Conservation (phyloP, 2,113 vertebrate genomes). For the Erythrolamprus reginae region DNA sequence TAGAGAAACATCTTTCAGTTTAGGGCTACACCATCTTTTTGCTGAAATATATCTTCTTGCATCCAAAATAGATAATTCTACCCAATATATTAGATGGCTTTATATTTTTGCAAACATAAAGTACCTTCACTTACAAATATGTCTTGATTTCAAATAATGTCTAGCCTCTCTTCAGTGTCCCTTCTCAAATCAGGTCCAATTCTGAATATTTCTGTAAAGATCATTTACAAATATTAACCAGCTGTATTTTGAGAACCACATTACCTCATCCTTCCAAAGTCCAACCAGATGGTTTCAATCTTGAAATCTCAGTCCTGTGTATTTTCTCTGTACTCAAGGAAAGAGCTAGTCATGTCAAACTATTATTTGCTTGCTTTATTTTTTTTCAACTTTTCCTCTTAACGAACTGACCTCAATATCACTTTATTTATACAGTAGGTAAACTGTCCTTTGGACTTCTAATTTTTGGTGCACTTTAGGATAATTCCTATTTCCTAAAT, state of each 20-base stretch:
- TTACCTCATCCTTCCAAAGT: constrained; percentile 6
- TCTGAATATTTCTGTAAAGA: background rate
- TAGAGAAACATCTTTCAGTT: no score
- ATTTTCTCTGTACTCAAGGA: background rate
- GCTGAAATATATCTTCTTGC: background rate
- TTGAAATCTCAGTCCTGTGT: background rate
- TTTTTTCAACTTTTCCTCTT: background rate
- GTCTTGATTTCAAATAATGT: background rate
- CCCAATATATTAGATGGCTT: background rate
- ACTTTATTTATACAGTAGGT: background rate
- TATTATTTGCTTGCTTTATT: background rate
- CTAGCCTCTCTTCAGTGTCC: background rate
- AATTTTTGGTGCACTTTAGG: background rate
- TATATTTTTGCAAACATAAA: background rate
- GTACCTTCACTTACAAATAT: background rate
- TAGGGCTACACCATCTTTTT: background rate
- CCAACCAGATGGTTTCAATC: constrained; percentile 17
- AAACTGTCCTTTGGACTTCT: background rate
- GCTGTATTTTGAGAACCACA: constrained; percentile 7
- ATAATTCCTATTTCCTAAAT: background rate
- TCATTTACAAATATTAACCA: constrained; percentile 1
- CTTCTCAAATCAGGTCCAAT: background rate
- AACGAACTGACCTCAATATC: background rate
- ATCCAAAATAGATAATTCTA: background rate
- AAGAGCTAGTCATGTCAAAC: background rate